A percentile compares a stretch with the other conserved stretches of the same genome.
phyloP scores from a whole-genome alignment of 2,888 invertebrate species.

The Phrixothrix hirtus region DNA sequence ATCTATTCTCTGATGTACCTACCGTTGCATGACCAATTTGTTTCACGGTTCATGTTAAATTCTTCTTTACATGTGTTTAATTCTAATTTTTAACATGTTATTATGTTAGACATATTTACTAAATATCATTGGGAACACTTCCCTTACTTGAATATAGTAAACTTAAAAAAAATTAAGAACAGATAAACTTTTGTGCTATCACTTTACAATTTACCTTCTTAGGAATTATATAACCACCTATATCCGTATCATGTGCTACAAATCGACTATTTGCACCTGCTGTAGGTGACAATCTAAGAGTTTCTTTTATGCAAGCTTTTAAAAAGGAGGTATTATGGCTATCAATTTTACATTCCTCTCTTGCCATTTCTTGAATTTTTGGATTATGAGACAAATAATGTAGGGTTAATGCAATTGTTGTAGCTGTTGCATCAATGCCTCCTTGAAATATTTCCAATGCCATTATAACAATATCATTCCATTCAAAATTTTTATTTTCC shows the following conservation, averaged over 20 bases:
- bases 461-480: conserved; percentile 58
- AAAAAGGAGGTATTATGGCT: conserved; percentile 63
- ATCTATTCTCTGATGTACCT: too few species aligned
- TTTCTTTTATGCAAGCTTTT: conserved; percentile 74
- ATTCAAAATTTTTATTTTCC: conserved; percentile 50
- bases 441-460: conserved; percentile 62
- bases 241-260: conserved; percentile 60
- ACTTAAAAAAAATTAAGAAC: too few species aligned
- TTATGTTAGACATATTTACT: too few species aligned
- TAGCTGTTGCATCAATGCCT: conserved; percentile 63
- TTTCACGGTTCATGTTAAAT: too few species aligned
- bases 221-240: conserved; percentile 68
- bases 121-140: too few species aligned
- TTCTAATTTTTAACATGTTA: too few species aligned
- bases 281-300: conserved; percentile 66
- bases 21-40: too few species aligned
- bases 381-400: conserved; percentile 64
- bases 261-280: conserved; percentile 62
- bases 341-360: conserved; percentile 60
- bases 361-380: conserved; percentile 65
- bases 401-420: conserved; percentile 56
- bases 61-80: too few species aligned
- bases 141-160: too few species aligned
- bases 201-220: too few species aligned
- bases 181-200: too few species aligned